Percentiles rank a stretch among this genome's conserved stretches.
Evolutionary conservation across 2,888 invertebrate species (phyloP).

Genomic region (Epirrhoe alternata): DNA sequence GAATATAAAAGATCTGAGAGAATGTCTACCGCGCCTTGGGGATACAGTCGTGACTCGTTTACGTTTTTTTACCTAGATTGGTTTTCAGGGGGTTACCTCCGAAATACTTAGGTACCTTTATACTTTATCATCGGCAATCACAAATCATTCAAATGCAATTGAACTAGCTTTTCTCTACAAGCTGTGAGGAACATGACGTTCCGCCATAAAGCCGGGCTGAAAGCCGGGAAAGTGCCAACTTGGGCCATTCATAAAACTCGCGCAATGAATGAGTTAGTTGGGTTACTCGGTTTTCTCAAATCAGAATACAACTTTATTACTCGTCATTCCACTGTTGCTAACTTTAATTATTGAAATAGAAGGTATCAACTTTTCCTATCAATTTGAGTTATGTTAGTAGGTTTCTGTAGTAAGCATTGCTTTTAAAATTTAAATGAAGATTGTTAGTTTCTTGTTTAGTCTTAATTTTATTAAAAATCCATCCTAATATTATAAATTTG

Average conservation of each 20-base stretch:
- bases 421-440: too few species aligned
- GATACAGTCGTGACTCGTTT: too few species aligned
- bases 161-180: constrained; percentile 1
- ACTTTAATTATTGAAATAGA: not conserved
- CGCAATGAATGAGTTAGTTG: constrained; percentile 43
- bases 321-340: not conserved
- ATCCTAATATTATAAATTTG: too few species aligned
- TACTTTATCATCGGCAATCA: too few species aligned
- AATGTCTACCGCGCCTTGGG: too few species aligned
- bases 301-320: not conserved
- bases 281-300: constrained; percentile 5
- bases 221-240: constrained; percentile 49
- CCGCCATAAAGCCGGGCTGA: constrained; percentile 55
- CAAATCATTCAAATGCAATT: too few species aligned
- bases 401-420: not conserved
- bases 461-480: too few species aligned
- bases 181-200: constrained; percentile 30
- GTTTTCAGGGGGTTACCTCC: too few species aligned
- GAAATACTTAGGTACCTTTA: too few species aligned
- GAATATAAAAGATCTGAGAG: too few species aligned
- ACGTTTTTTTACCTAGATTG: too few species aligned
- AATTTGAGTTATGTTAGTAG: not conserved
- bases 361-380: not conserved
- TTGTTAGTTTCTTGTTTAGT: too few species aligned
- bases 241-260: constrained; percentile 46